Evolutionary conservation across 2,888 invertebrate genomes (phyloP).

Genomic region (Tetragnatha montana): DNA sequence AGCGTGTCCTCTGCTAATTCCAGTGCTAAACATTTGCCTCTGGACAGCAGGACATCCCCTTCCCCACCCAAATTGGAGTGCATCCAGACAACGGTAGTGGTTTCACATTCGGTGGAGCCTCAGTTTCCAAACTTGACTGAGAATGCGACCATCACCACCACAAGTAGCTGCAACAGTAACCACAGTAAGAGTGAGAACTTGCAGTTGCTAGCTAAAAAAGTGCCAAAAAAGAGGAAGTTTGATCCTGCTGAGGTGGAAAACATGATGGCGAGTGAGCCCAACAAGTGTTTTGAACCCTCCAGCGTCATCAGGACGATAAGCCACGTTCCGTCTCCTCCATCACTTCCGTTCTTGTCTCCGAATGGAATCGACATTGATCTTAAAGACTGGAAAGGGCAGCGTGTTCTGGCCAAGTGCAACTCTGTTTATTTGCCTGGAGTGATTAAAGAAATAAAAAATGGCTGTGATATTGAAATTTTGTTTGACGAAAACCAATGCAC

Average conservation of each 20-base stretch:
- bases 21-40: slow-evolving; percentile 1
- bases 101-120: slow-evolving; percentile 54
- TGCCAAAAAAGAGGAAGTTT: slow-evolving; percentile 95
- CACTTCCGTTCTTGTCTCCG: slow-evolving; percentile 58
- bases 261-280: slow-evolving; percentile 75
- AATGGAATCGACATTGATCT: slow-evolving; percentile 82
- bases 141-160: background rate
- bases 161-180: background rate
- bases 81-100: slow-evolving; percentile 66
- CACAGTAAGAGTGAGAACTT: slow-evolving; percentile 41
- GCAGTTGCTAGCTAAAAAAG: slow-evolving; percentile 79
- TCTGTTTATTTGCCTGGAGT: slow-evolving; percentile 91
- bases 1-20: slow-evolving; percentile 36
- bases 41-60: slow-evolving; percentile 52
- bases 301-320: slow-evolving; percentile 60
- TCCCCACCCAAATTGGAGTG: slow-evolving; percentile 66
- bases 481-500: slow-evolving; percentile 69
- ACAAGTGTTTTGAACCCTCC: slow-evolving; percentile 50
- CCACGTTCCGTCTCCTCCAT: slow-evolving; percentile 55
- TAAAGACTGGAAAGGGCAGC: slow-evolving; percentile 94
- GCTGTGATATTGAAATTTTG: slow-evolving; percentile 68
- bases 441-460: slow-evolving; percentile 80
- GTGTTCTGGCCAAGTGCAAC: slow-evolving; percentile 91
- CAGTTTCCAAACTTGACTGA: slow-evolving; percentile 57
- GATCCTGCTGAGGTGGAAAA: slow-evolving; percentile 87